Evolutionary conservation across 1,140 invertebrate species (phyloP).

Genomic region (Drosophila guanche): DNA sequence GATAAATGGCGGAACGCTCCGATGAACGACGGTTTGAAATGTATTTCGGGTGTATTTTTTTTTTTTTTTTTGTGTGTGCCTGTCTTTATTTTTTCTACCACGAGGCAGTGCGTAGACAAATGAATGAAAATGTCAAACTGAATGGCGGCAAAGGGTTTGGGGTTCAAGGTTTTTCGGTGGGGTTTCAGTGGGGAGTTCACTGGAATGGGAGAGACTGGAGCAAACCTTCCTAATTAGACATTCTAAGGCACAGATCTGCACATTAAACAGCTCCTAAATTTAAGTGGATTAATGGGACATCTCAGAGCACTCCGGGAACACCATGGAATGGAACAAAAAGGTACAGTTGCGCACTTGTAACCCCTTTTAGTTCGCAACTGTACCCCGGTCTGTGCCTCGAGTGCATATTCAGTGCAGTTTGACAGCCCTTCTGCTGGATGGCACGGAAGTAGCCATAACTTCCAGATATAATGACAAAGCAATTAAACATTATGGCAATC

Average conservation of each 20-base stretch:
- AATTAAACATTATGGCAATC: conserved; percentile 77
- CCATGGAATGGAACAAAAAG: no score
- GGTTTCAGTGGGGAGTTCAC: not conserved
- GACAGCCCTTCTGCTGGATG: conserved; percentile 5
- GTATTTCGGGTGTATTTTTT: conserved; percentile 42
- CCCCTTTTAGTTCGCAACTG: conserved; percentile 26
- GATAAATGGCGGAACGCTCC: conserved; percentile 64
- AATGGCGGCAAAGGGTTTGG: conserved; percentile 34
- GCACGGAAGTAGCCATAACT: conserved; percentile 67
- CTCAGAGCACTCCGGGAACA: no score
- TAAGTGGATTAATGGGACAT: no score
- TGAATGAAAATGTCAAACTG: conserved; percentile 79
- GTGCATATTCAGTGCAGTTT: conserved; percentile 51
- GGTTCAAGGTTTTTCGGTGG: conserved; percentile 24
- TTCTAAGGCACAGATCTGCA: no score
- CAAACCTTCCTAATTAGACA: no score
- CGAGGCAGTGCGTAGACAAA: conserved; percentile 73
- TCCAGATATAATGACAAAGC: conserved; percentile 80
- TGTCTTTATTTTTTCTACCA: conserved; percentile 27
- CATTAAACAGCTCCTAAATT: no score
- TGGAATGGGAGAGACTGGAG: not conserved
- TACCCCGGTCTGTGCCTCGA: conserved; percentile 17
- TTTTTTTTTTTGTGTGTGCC: conserved; percentile 1
- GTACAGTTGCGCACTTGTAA: not conserved
- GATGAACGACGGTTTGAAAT: conserved; percentile 65